phyloP scores from a whole-genome alignment of 1,140 invertebrate genomes.

The Theocolax elegans region DNA sequence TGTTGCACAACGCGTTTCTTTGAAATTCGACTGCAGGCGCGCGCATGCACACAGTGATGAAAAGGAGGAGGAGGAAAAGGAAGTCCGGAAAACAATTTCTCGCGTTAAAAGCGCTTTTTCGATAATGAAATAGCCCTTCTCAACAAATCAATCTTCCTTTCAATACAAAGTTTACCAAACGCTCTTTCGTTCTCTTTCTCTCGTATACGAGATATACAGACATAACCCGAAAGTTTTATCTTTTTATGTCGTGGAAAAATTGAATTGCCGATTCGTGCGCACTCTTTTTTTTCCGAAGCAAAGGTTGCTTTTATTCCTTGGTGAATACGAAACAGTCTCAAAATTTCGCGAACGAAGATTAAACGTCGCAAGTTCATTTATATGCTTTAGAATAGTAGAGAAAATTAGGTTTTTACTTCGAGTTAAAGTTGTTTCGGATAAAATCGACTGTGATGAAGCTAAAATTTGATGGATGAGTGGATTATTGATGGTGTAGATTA shows the following conservation, averaged over 20 bases:
- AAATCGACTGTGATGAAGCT: too few relatives aligned
- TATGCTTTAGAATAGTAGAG: too few relatives aligned
- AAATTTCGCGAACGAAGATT: constrained; percentile 4
- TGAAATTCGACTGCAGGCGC: too few relatives aligned
- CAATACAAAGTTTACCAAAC: background rate
- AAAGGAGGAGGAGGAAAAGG: background rate
- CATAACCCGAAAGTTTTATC: constrained; percentile 13
- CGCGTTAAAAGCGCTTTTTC: constrained; percentile 20
- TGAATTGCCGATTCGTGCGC: constrained; percentile 2
- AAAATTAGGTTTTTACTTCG: too few relatives aligned
- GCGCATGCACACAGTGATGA: too few relatives aligned
- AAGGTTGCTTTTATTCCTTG: too few relatives aligned
- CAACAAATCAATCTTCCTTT: constrained; percentile 22
- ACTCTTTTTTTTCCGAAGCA: background rate
- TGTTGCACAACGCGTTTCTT: too few relatives aligned
- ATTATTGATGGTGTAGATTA: too few relatives aligned
- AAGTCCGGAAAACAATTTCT: constrained; percentile 20
- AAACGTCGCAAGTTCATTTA: background rate
- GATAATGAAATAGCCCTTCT: constrained; percentile 29
- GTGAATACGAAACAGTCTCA: background rate
- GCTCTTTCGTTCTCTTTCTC: background rate
- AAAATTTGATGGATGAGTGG: too few relatives aligned
- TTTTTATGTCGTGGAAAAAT: constrained; percentile 15
- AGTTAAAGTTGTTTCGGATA: too few relatives aligned
- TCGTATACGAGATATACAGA: too few relatives aligned